Evolutionary conservation across 2,888 invertebrate species (phyloP).

Genomic region (Andrena fulva): DNA sequence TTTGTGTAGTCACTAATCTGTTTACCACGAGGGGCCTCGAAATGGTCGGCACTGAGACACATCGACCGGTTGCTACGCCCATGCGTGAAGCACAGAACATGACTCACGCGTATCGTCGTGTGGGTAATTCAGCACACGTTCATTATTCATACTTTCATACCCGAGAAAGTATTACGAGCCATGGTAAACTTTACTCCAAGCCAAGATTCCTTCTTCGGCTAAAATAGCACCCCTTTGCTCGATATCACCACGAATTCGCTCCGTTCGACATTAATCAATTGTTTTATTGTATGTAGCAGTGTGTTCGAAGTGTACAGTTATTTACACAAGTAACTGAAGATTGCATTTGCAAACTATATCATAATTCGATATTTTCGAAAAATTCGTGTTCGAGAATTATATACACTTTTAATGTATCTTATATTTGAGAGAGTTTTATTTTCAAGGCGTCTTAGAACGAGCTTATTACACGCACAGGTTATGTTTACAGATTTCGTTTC

Average conservation of each 20-base stretch:
- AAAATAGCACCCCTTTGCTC: neutral
- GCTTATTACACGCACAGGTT: no score
- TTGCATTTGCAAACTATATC: no score
- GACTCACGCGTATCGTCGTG: slow-evolving; percentile 47
- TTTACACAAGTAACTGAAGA: no score
- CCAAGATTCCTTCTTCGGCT: neutral
- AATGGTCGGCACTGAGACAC: slow-evolving; percentile 27
- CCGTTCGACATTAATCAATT: neutral
- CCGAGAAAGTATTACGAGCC: slow-evolving; percentile 39
- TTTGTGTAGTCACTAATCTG: neutral
- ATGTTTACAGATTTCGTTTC: no score
- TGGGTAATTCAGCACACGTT: slow-evolving; percentile 64
- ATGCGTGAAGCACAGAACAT: slow-evolving; percentile 50
- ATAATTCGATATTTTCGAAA: no score
- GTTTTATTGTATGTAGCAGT: neutral
- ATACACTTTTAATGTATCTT: no score
- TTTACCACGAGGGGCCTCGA: slow-evolving; percentile 20
- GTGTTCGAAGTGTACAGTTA: no score
- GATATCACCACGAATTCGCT: neutral
- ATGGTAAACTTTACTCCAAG: slow-evolving; percentile 30
- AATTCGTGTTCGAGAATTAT: no score
- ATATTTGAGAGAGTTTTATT: no score
- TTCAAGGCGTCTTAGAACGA: no score
- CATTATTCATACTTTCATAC: slow-evolving; percentile 57
- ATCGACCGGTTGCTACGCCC: slow-evolving; percentile 59